Percentiles rank a stretch among this genome's conserved stretches.
phyloP scores from a whole-genome alignment of 2,113 vertebrate species.

The Indri indri region DNA sequence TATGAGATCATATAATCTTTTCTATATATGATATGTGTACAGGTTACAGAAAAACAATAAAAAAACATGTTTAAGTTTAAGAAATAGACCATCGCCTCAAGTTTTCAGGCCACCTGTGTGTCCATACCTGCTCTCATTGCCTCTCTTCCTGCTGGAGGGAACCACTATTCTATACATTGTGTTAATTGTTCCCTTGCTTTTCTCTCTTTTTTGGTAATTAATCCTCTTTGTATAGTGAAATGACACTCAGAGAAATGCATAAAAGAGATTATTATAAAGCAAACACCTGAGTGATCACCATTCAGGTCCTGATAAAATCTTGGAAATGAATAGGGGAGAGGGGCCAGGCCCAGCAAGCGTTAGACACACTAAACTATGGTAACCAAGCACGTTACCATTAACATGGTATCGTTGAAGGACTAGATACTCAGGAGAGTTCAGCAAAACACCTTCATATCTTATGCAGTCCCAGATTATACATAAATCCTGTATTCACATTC shows the following conservation, averaged over 20 bases:
- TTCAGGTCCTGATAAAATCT: neutral
- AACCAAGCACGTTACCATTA: neutral
- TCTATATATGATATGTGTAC: neutral
- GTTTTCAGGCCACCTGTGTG: neutral
- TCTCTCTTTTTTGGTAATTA: neutral
- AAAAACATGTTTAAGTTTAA: neutral
- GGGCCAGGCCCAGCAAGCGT: neutral
- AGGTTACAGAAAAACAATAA: neutral
- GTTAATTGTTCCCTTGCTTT: neutral
- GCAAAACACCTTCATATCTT: too few relatives aligned
- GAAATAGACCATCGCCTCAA: neutral
- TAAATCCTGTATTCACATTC: neutral
- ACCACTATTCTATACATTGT: neutral
- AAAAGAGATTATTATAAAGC: neutral
- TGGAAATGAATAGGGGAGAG: neutral
- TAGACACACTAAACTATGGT: neutral
- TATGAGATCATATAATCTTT: neutral
- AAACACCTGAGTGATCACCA: neutral
- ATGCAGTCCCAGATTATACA: neutral
- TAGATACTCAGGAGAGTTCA: neutral
- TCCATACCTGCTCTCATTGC: neutral
- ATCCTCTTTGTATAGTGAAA: neutral
- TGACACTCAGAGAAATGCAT: neutral
- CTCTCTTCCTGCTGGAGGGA: neutral
- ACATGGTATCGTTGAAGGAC: accelerated